Conservation (phyloP, 2,113 vertebrate species). For the Budorcas taxicolor region DNA sequence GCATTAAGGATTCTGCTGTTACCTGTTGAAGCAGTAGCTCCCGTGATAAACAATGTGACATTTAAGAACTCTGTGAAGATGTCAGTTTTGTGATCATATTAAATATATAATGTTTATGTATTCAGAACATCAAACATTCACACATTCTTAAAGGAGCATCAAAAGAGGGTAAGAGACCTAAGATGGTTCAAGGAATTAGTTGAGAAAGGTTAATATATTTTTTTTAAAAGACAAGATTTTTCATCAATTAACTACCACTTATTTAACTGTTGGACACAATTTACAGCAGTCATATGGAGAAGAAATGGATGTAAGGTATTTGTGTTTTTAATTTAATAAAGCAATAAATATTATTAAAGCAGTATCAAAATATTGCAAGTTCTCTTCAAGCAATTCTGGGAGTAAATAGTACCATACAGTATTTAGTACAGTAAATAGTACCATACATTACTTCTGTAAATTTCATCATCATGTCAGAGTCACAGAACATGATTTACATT, state of each 20-base stretch:
- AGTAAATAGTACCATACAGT: not conserved
- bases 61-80: slow-evolving; percentile 34
- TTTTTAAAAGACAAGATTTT: not conserved
- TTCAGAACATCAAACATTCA: not conserved
- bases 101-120: not conserved
- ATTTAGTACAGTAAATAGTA: not conserved
- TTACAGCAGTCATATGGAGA: not conserved
- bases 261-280: slow-evolving; percentile 4
- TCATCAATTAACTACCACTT: not conserved
- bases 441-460: not conserved
- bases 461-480: not conserved
- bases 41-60: not conserved
- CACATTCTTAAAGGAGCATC: slow-evolving; percentile 11
- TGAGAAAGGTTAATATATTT: not conserved
- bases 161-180: not conserved
- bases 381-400: not conserved
- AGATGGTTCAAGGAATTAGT: slow-evolving; percentile 19
- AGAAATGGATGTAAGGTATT: slow-evolving; percentile 1
- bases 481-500: slow-evolving; percentile 8
- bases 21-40: not conserved
- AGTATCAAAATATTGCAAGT: not conserved
- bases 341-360: not conserved
- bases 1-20: not conserved
- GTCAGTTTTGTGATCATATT: slow-evolving; percentile 12
- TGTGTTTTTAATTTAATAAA: slow-evolving; percentile 30